These are phyloP conservation scores for Psilopsiagon aymara DNA, from an alignment of 2,113 vertebrate species.

Conservation along the genomic window DNA sequence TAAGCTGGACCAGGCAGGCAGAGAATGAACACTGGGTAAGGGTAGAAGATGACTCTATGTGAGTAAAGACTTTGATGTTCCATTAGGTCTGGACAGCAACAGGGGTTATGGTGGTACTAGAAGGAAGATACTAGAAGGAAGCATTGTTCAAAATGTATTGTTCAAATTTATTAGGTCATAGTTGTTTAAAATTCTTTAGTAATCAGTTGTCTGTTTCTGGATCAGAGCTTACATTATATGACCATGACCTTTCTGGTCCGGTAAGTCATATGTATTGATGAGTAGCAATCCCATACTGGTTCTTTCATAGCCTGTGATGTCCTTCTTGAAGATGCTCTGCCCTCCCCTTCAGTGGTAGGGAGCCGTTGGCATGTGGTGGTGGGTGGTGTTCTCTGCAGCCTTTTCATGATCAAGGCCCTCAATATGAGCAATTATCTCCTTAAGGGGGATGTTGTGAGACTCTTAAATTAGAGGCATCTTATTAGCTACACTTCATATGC, in stretches of 20 bases:
- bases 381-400: background rate
- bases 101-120: background rate
- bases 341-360: too few species aligned
- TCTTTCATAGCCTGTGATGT: background rate
- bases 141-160: background rate
- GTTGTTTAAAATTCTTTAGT: background rate
- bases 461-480: slow-evolving; percentile 9
- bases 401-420: rapidly evolving
- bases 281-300: background rate
- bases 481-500: slow-evolving; percentile 33
- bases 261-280: rapidly evolving
- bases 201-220: background rate
- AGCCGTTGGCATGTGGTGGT: rapidly evolving
- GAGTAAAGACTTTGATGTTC: background rate
- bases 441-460: background rate
- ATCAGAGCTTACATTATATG: background rate
- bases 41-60: background rate
- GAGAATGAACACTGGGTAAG: background rate
- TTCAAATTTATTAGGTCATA: background rate
- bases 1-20: rapidly evolving
- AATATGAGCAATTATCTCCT: background rate
- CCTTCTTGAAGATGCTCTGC: background rate
- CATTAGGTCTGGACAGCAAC: background rate
- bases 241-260: background rate
- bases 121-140: background rate